Conservation (phyloP, 2,113 vertebrate species). For the Heterotilapia buettikoferi region DNA sequence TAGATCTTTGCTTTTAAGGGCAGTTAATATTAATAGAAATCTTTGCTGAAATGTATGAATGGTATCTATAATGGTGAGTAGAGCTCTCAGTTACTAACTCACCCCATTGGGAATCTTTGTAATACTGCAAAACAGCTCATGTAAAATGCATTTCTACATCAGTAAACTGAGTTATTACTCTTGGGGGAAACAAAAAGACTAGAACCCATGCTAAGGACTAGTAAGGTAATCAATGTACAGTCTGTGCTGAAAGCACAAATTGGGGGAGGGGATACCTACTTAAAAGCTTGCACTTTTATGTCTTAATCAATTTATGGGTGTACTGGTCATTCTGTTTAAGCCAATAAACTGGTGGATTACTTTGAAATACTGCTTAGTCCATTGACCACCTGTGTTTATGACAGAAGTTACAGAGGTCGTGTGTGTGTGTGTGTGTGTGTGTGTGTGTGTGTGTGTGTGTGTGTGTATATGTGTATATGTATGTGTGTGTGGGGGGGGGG, state of each 20-base stretch:
- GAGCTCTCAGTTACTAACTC: background rate
- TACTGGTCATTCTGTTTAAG: slow-evolving; percentile 63
- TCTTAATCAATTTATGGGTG: slow-evolving; percentile 69
- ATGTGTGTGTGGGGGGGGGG: background rate
- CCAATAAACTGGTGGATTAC: slow-evolving; percentile 65
- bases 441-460: background rate
- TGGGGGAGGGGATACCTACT: slow-evolving; percentile 31
- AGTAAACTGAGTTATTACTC: slow-evolving; percentile 60
- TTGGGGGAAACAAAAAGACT: slow-evolving; percentile 51
- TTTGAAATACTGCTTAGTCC: slow-evolving; percentile 59
- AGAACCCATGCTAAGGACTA: slow-evolving; percentile 40
- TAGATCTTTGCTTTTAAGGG: background rate
- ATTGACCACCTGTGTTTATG: slow-evolving; percentile 55
- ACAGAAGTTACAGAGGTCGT: slow-evolving; percentile 10
- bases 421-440: background rate
- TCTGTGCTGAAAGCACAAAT: slow-evolving; percentile 59
- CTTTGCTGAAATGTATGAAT: background rate
- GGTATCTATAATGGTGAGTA: background rate
- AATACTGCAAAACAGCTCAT: slow-evolving; percentile 52
- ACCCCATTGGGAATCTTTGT: slow-evolving; percentile 14
- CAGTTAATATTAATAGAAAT: background rate
- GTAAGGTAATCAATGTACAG: slow-evolving; percentile 65
- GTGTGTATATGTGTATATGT: background rate
- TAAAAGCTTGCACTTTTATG: slow-evolving; percentile 64
- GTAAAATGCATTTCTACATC: slow-evolving; percentile 67